Evolutionary conservation across 2,888 invertebrate species (phyloP).

Genomic region (Dexiosoma caninum): DNA sequence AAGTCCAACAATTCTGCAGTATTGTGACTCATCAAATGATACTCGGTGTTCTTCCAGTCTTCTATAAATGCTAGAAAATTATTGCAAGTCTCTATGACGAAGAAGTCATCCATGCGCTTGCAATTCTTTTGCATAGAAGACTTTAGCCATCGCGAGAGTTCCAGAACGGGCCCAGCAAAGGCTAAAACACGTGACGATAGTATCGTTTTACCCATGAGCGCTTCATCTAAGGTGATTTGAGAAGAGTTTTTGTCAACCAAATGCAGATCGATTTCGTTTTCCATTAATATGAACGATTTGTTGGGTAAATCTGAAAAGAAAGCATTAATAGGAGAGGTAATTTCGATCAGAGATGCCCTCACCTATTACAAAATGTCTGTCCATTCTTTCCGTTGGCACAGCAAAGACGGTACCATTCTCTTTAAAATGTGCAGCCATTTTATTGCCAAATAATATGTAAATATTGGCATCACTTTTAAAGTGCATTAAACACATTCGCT

Average conservation of each 20-base stretch:
- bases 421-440: slow-evolving; percentile 73
- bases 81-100: slow-evolving; percentile 72
- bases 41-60: slow-evolving; percentile 73
- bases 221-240: slow-evolving; percentile 70
- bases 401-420: slow-evolving; percentile 76
- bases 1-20: slow-evolving; percentile 70
- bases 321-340: no score
- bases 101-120: slow-evolving; percentile 70
- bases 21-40: slow-evolving; percentile 64
- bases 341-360: no score
- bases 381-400: slow-evolving; percentile 73
- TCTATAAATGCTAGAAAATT: slow-evolving; percentile 74
- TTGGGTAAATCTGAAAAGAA: slow-evolving; percentile 74
- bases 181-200: slow-evolving; percentile 73
- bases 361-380: slow-evolving; percentile 73
- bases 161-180: slow-evolving; percentile 73
- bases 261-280: slow-evolving; percentile 74
- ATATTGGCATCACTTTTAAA: slow-evolving; percentile 75
- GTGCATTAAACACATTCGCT: slow-evolving; percentile 77
- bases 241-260: slow-evolving; percentile 72
- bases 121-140: slow-evolving; percentile 74
- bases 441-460: slow-evolving; percentile 75
- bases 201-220: slow-evolving; percentile 72
- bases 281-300: slow-evolving; percentile 74
- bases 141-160: slow-evolving; percentile 74